These are phyloP conservation scores for Drosophila planitibia DNA, from an alignment of 2,888 invertebrate species.

Conservation along the genomic window DNA sequence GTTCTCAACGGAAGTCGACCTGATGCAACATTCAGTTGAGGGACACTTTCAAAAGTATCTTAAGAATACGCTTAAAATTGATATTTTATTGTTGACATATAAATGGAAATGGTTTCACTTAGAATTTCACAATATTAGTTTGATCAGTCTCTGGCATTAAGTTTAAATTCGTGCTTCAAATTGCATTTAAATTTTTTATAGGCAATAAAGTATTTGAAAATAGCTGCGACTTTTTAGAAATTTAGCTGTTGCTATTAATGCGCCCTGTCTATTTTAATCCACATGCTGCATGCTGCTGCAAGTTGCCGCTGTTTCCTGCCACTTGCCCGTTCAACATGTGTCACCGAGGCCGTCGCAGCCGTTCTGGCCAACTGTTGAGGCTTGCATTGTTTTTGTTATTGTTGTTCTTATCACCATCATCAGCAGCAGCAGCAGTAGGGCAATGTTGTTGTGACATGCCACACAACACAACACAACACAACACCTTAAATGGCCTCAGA, in stretches of 20 bases:
- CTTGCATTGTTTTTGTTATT: slow-evolving; percentile 36
- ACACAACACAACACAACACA: slow-evolving; percentile 32
- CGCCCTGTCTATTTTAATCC: not conserved
- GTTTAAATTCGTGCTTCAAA: not conserved
- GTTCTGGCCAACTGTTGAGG: slow-evolving; percentile 55
- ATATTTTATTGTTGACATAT: slow-evolving; percentile 14
- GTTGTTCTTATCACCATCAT: slow-evolving; percentile 30
- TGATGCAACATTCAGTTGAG: slow-evolving; percentile 30
- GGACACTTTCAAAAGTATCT: slow-evolving; percentile 34
- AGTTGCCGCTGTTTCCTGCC: slow-evolving; percentile 1
- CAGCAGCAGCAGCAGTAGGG: slow-evolving; percentile 37
- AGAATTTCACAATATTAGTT: not conserved
- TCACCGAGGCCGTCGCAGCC: slow-evolving; percentile 35
- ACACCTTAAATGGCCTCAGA: slow-evolving; percentile 22
- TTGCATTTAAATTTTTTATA: not conserved
- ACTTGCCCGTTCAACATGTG: slow-evolving; percentile 49
- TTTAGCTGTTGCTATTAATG: not conserved
- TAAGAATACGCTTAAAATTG: not conserved
- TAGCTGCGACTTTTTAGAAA: not conserved
- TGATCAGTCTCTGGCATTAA: not conserved
- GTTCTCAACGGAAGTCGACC: slow-evolving; percentile 15
- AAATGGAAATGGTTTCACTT: not conserved
- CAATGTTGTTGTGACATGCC: slow-evolving; percentile 73
- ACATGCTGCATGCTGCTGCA: slow-evolving; percentile 20
- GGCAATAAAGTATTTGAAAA: not conserved